Percentiles rank a stretch among this genome's conserved stretches.
Evolutionary conservation across 2,888 invertebrate genomes (phyloP).

Genomic region (Taenaris catops): DNA sequence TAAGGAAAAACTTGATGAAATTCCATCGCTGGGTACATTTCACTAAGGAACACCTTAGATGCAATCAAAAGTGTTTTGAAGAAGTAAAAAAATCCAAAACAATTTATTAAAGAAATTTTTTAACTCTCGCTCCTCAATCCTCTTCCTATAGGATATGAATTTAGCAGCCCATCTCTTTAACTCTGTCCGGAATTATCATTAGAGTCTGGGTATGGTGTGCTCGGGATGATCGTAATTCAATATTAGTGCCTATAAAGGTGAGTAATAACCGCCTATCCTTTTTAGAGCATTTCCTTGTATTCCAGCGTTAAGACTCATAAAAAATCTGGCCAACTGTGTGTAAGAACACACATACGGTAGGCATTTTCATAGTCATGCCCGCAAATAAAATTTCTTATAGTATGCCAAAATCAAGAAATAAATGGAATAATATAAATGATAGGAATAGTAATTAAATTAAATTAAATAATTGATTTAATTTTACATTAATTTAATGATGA

Average conservation of each 20-base stretch:
- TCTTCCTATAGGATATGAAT: conserved; percentile 50
- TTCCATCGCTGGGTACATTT: conserved; percentile 21
- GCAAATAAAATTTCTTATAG: too few species aligned
- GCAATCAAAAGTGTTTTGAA: conserved; percentile 42
- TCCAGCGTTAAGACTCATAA: conserved; percentile 6
- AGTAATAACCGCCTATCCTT: conserved; percentile 58
- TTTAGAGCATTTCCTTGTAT: conserved; percentile 29
- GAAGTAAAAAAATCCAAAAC: too few species aligned
- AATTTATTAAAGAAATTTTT: too few species aligned
- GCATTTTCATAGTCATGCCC: too few species aligned
- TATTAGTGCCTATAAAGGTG: conserved; percentile 74
- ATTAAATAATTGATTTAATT: too few species aligned
- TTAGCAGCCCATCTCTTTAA: conserved; percentile 65
- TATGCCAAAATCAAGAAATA: too few species aligned
- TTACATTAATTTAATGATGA: too few species aligned
- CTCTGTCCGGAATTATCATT: conserved; percentile 70
- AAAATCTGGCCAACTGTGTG: too few species aligned
- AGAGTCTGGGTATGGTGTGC: conserved; percentile 46
- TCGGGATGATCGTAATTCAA: conserved; percentile 58
- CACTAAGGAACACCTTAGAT: conserved; percentile 35
- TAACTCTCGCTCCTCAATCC: conserved; percentile 32
- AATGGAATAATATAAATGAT: too few species aligned
- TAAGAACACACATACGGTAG: too few species aligned
- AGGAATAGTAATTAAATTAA: too few species aligned
- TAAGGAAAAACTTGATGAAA: conserved; percentile 24